A percentile compares a stretch with the other conserved stretches of the same genome.
Conservation (phyloP, 2,888 invertebrate species). For the Anorthoa munda region DNA sequence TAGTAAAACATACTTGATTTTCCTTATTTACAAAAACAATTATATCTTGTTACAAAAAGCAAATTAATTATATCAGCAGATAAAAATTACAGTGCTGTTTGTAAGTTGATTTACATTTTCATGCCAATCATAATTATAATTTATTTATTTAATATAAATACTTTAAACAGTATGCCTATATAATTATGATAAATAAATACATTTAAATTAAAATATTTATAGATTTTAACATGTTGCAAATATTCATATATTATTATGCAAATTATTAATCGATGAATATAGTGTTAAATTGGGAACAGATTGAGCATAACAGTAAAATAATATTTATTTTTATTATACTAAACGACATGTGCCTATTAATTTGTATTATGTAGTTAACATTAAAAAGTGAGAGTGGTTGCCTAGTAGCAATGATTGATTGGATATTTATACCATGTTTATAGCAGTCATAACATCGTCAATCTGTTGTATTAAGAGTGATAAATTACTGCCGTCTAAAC, state of each 20-base stretch:
- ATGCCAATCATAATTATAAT: too few species aligned
- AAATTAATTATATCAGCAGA: too few species aligned
- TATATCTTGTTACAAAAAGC: not conserved
- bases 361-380: constrained; percentile 43
- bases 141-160: not conserved
- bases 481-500: constrained; percentile 38
- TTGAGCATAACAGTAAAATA: constrained; percentile 15
- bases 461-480: constrained; percentile 49
- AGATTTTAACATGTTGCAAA: not conserved
- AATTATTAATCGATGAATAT: constrained; percentile 8
- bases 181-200: not conserved
- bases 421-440: constrained; percentile 48
- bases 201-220: constrained; percentile 11
- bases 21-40: not conserved
- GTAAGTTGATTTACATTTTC: too few species aligned
- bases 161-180: not conserved
- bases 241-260: not conserved
- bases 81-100: not conserved
- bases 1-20: not conserved
- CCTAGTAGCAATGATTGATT: constrained; percentile 51
- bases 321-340: constrained; percentile 37
- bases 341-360: constrained; percentile 31
- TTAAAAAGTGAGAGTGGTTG: constrained; percentile 60
- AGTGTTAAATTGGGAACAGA: constrained; percentile 12
- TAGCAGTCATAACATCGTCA: constrained; percentile 51